Evolutionary conservation across 2,888 invertebrate species (phyloP), one percentile per base, ranked within the genome.

Genomic region (Rhyacophila evoluta): DNA sequence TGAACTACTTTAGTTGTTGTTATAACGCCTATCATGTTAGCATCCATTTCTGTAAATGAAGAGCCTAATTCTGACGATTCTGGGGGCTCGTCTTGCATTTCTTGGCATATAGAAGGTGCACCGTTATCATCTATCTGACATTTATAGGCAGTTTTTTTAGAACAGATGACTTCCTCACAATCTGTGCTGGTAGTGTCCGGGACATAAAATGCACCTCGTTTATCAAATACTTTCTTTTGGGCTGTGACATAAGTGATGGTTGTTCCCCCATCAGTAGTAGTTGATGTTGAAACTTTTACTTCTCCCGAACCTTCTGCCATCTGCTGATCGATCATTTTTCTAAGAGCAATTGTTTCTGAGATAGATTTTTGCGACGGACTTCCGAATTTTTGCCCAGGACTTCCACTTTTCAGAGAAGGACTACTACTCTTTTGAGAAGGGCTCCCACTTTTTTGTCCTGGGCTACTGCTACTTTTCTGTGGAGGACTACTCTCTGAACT

Each of bases 401-500:
- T 82, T 37, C 82, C 82, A 15, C 79, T 76, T 85, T 87, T 89
- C 83, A 89, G 89, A 1, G 86, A 88, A n/a, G 89, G 89, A 82
- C 89, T 89, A 8, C 89, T 89, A 71, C 87, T 84, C 84, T 89
- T 89, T 82, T 89, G 89, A 2, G 88, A 89, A 6, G 89, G 89
- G 81, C 89, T 89, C 2, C 89, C 88, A 84, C 87, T 87, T 82
- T 90, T 87, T 82, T 86, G 86, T 2, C 85, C 84, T 3, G 86
- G 86, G 79, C 86, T 87, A 74, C 89, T 89, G 2, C 89, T 88
- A 73, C 87, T 86, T 83, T 91, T 91, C 82, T 89, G 86, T 15
- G 91, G 91, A 72, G 91, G 92, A 83, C 91, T 91, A 82, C 90
- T 91, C 81, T 92, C 92, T 1, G 91, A 91, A 83, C 92, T 92